Evolutionary conservation across 2,797 vertebrate species (phyloP).

Genomic region (Perodicticus potto): DNA sequence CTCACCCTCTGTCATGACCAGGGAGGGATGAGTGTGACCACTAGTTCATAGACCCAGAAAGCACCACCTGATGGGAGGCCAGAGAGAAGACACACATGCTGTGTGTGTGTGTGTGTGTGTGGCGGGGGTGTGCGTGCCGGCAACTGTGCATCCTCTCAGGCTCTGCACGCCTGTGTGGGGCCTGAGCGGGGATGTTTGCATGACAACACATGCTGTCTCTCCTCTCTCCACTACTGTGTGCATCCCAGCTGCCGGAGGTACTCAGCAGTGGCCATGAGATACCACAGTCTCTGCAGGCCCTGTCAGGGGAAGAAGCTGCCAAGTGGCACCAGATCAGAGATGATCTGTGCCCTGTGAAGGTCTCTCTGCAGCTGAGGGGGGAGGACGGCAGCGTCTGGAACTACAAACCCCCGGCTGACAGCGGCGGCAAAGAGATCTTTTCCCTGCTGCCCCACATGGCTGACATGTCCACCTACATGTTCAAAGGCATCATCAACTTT

Average conservation of each 20-base stretch:
- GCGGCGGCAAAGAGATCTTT: slow-evolving; percentile 65
- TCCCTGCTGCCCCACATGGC: slow-evolving; percentile 87
- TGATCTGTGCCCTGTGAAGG: neutral
- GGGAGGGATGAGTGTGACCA: neutral
- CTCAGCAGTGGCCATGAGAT: neutral
- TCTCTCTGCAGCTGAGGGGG: slow-evolving; percentile 71
- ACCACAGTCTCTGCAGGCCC: neutral
- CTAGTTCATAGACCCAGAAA: neutral
- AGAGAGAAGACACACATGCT: neutral
- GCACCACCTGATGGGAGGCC: neutral
- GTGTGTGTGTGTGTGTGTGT: rapidly evolving
- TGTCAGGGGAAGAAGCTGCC: neutral
- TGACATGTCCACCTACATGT: slow-evolving; percentile 88
- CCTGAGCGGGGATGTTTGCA: neutral
- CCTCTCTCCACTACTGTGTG: neutral
- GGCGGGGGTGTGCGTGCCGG: rapidly evolving
- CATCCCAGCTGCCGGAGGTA: slow-evolving; percentile 64
- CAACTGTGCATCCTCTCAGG: neutral
- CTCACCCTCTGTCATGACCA: neutral
- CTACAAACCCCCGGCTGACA: slow-evolving; percentile 56
- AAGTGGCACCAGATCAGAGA: slow-evolving; percentile 64
- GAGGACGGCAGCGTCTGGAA: slow-evolving; percentile 79
- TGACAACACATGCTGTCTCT: neutral
- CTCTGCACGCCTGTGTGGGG: neutral
- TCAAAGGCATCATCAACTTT: slow-evolving; percentile 89